Conservation (phyloP, 2,888 invertebrate genomes). For the Seira sanloemensis region DNA sequence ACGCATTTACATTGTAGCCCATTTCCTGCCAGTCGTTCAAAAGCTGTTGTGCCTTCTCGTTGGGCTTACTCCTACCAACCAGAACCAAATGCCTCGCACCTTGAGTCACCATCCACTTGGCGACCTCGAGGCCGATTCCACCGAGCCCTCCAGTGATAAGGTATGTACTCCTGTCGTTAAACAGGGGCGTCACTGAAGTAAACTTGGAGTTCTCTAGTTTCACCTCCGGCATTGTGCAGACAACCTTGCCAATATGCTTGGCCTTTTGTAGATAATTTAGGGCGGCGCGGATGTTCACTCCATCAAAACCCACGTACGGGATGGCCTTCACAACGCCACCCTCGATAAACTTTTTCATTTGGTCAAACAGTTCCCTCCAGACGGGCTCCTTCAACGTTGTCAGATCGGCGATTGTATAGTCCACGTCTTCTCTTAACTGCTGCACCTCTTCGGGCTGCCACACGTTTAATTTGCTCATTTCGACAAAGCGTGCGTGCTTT, state of each 20-base stretch:
- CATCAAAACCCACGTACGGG: conserved; percentile 58
- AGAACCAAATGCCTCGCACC: conserved; percentile 63
- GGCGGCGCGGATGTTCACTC: conserved; percentile 51
- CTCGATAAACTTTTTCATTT: conserved; percentile 37
- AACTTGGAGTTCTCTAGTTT: conserved; percentile 38
- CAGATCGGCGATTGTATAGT: conserved; percentile 57
- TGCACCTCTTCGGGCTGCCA: conserved; percentile 60
- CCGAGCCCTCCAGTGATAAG: conserved; percentile 67
- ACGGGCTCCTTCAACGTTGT: conserved; percentile 41
- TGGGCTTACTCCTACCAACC: conserved; percentile 55
- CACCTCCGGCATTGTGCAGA: conserved; percentile 56
- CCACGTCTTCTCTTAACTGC: conserved; percentile 53
- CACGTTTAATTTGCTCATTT: conserved; percentile 65
- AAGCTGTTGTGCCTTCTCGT: conserved; percentile 37
- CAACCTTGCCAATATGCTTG: conserved; percentile 67
- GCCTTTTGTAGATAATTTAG: conserved; percentile 64
- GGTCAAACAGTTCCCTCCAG: conserved; percentile 18
- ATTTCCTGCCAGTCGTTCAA: not conserved
- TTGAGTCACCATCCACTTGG: conserved; percentile 58
- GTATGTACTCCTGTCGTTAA: conserved; percentile 61
- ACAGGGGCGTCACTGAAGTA: conserved; percentile 30
- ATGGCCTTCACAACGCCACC: conserved; percentile 40
- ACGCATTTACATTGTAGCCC: conserved; percentile 23
- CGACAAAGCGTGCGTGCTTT: conserved; percentile 56
- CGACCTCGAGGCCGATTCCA: conserved; percentile 68